Percentiles rank a stretch among this genome's conserved stretches.
These are phyloP conservation scores for Cossypha dichroa DNA, from an alignment of 2,797 vertebrate species.

Conservation along the genomic window DNA sequence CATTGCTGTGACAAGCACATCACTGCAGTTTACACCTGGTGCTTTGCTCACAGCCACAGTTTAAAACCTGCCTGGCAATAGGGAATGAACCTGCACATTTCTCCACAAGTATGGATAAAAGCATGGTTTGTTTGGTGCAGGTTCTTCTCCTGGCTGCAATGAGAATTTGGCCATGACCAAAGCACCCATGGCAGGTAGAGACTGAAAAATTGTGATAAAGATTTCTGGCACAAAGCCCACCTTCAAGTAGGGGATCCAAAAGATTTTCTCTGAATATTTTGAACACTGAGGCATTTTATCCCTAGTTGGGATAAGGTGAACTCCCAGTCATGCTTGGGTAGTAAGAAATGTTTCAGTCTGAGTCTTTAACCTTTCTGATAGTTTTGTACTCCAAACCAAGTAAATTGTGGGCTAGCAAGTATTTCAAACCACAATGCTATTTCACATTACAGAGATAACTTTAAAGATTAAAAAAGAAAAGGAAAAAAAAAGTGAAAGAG, in stretches of 20 bases:
- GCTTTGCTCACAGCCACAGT: not conserved
- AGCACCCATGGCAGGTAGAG: not conserved
- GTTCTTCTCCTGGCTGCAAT: not conserved
- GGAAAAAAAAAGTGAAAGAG: accelerated
- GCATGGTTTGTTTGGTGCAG: not conserved
- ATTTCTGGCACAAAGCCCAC: not conserved
- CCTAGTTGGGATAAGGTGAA: not conserved
- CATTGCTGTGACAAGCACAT: not conserved
- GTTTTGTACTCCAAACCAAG: not conserved
- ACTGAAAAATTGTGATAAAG: not conserved
- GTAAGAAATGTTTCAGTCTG: not conserved
- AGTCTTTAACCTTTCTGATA: not conserved
- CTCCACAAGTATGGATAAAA: not conserved
- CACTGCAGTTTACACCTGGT: not conserved
- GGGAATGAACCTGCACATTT: not conserved
- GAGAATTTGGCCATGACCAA: not conserved
- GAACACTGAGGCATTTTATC: not conserved
- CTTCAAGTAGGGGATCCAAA: not conserved
- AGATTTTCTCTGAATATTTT: not conserved
- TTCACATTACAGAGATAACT: not conserved
- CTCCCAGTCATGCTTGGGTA: not conserved
- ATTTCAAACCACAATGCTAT: not conserved
- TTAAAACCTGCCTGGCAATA: not conserved
- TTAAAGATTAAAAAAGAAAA: not conserved
- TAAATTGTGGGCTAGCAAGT: not conserved